Base-by-base conservation (phyloP, 2,888 invertebrate genomes). In the Bursaphelenchus okinawaensis region DNA sequence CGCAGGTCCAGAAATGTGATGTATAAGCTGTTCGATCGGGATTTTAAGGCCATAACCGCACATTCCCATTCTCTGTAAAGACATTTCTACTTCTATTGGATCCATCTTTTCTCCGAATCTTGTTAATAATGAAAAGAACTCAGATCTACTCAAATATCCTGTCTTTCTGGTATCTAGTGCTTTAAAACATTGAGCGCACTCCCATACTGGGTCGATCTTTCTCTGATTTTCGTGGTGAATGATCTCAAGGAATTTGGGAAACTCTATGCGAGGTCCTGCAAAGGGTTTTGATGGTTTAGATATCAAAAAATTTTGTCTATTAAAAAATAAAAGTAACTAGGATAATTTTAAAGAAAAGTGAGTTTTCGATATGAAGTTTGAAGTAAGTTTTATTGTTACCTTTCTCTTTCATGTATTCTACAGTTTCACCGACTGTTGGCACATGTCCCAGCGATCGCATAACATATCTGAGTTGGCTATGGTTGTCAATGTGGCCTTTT, bases 351-450 rank as follows among this genome's bases (percentile, higher is more conserved):
- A 59, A 59, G 20, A 8, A n/a, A 8, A 55, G 26, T 20, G 26
- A 16, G 2, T 7, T 1, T 40, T 16, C 16, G 16, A 16, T 16
- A 16, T 40, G 54, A 54, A 54, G 6, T 26, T 24, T 6, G 26
- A 24, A 4, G 12, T 40, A 12, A 40, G 50, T 59, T 26, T 51
- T 27, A 8, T 4, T 51, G 19, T 27, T 27, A 68, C 68, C 68
- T 20, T 40, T 52, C 19, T 68, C 27, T 62, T 71, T 67, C n/a
- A 73, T 29, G 23, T 68, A 68, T 9, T 55, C 22, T 31, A 63
- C 31, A 1, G 73, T 70, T 22, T 68, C 69, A 0, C 28, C 27
- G 28, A 73, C 72, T n/a, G 69, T 68, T 24, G 73, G 72, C n/a
- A 31, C 50, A 50, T 73, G 59, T n/a, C 69, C 69, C 12, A 68